Conservation (phyloP, 2,888 invertebrate species). For the Diarsia dahlii region DNA sequence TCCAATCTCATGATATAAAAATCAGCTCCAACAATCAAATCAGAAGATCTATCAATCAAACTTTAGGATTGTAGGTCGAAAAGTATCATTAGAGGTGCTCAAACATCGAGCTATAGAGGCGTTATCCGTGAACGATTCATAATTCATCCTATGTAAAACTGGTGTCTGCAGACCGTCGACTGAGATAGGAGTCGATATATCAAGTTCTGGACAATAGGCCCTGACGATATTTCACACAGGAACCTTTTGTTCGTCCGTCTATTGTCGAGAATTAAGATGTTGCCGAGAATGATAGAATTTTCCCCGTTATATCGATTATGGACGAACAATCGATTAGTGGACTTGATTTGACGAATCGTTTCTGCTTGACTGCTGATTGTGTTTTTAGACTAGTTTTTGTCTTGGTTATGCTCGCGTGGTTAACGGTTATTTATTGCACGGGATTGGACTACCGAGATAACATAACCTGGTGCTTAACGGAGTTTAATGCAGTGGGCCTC, state of each 20-base stretch:
- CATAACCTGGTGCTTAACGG: too few relatives aligned
- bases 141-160: constrained; percentile 69
- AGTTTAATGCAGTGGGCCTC: too few relatives aligned
- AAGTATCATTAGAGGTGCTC: constrained; percentile 54
- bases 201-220: constrained; percentile 74
- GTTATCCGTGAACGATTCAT: constrained; percentile 48
- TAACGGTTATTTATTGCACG: background rate
- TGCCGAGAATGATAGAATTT: constrained; percentile 61
- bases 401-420: background rate
- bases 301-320: constrained; percentile 56
- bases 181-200: constrained; percentile 74
- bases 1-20: constrained; percentile 8
- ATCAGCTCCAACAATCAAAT: constrained; percentile 38
- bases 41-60: constrained; percentile 49
- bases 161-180: constrained; percentile 58
- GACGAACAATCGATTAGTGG: constrained; percentile 40
- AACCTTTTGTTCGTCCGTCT: constrained; percentile 72
- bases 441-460: background rate
- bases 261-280: constrained; percentile 75
- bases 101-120: constrained; percentile 42
- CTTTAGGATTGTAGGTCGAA: constrained; percentile 33
- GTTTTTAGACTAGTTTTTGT: background rate
- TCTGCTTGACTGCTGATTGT: constrained; percentile 26
- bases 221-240: constrained; percentile 74
- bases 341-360: constrained; percentile 47